A percentile compares a stretch with the other conserved stretches of the same genome.
Conservation (phyloP, 2,113 vertebrate species). For the Mustelus asterias region DNA sequence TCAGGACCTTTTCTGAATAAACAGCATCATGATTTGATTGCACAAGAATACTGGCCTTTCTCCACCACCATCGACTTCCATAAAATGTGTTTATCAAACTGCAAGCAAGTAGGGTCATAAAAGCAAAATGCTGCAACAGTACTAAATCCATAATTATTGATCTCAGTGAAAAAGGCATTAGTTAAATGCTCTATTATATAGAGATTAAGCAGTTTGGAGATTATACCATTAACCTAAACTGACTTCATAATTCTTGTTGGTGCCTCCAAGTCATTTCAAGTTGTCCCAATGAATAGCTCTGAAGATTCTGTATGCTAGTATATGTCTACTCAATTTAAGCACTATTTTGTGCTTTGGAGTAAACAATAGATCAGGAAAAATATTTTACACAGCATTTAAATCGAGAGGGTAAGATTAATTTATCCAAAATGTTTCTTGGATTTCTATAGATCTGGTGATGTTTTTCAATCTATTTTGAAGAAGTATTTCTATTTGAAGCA, state of each 20-base stretch:
- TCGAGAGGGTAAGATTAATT: neutral
- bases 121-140: slow-evolving; percentile 45
- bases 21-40: slow-evolving; percentile 61
- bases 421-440: neutral
- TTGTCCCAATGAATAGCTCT: neutral
- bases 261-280: neutral
- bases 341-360: neutral
- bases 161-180: neutral
- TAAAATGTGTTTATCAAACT: slow-evolving; percentile 63
- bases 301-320: neutral
- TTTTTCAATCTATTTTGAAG: neutral
- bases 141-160: slow-evolving; percentile 36
- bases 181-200: slow-evolving; percentile 21
- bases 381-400: neutral
- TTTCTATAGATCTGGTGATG: neutral
- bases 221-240: neutral
- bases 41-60: slow-evolving; percentile 53
- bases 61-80: slow-evolving; percentile 49
- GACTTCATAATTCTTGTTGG: neutral
- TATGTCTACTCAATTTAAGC: neutral
- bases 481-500: neutral
- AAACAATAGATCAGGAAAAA: neutral
- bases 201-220: slow-evolving; percentile 11
- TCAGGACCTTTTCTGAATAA: slow-evolving; percentile 64
- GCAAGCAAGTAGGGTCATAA: neutral